Conservation (phyloP, 2,113 vertebrate genomes). For the Ammodytes marinus region DNA sequence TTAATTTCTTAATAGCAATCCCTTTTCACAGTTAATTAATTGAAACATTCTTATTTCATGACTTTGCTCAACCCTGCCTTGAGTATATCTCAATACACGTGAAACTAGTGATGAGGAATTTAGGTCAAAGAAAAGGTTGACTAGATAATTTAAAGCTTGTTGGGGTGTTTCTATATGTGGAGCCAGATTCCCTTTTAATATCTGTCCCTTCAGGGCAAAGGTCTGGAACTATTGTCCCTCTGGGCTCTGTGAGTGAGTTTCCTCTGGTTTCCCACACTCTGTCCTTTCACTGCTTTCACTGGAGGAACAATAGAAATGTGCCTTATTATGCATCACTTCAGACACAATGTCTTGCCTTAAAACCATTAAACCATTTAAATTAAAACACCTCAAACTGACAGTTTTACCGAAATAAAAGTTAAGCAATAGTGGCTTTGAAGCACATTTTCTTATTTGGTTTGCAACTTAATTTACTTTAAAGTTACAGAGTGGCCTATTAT, state of each 20-base stretch:
- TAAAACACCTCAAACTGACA: neutral
- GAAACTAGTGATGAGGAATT: neutral
- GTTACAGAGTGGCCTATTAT: neutral
- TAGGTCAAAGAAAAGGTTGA: neutral
- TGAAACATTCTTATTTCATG: no score
- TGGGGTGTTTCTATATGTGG: neutral
- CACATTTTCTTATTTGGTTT: neutral
- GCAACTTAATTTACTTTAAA: neutral
- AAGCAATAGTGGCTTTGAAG: no score
- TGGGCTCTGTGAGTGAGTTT: constrained; percentile 56
- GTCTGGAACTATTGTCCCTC: constrained; percentile 50
- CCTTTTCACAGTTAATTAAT: no score
- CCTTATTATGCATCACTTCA: constrained; percentile 26
- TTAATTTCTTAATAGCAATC: no score
- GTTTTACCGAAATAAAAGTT: neutral
- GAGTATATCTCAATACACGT: no score
- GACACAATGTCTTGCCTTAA: neutral
- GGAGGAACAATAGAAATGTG: constrained; percentile 61
- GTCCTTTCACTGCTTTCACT: constrained; percentile 28
- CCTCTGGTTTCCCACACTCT: constrained; percentile 67
- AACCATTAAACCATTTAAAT: neutral
- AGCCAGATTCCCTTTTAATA: neutral
- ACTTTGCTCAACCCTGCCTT: no score
- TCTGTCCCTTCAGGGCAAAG: constrained; percentile 19
- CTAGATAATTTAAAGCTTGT: neutral